Base-by-base conservation (phyloP, 2,113 vertebrate species). In the Megalops atlanticus region DNA sequence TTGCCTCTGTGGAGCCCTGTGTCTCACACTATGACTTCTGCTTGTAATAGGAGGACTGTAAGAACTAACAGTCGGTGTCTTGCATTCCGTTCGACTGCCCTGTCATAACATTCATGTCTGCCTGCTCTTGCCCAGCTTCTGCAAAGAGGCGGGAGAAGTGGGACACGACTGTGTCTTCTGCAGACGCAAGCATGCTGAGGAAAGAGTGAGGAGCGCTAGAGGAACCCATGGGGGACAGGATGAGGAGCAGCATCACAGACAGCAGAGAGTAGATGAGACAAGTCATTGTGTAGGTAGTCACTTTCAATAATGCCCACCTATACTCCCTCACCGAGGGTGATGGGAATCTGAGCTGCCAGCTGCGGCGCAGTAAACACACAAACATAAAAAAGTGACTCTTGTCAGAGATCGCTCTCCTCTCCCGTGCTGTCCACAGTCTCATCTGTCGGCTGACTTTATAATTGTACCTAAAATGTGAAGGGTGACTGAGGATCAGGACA, bases 241-340 rank as follows among this genome's bases (percentile, higher is more conserved):
- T 35, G 18, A 78, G 69, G n/a, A 76, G 40, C 27, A 35, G 15
- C 41, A 11, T 52, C 5, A 54, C 69, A 68, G 73, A 74, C 38
- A 85, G 71, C 1, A 31, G 75, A 79, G 76, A 87, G 64, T 76
- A 43, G 49, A 81, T 79, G 71, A 79, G 82, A 90, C 81, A 85
- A 80, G 82, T 41, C 77, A 76, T 58, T 71, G 45, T 85, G 75
- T 83, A 78, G 54, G 54, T 24, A 84, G 85, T 82, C 86, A 78
- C 82, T 87, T 87, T 84, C 54, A 77, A 81, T 88, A 84, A 81
- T 45, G 78, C 38, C 76, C 45, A 69, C 74, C 76, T 45, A 52
- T 24, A 79, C 47, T 31, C 54, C 7, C 54, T 76, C 72, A 68
- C 80, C 78, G 77, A 69, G 24, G 36, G 40, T 71, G 39, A 36